Conservation (phyloP, 2,113 vertebrate genomes). For the Clarias gariepinus region DNA sequence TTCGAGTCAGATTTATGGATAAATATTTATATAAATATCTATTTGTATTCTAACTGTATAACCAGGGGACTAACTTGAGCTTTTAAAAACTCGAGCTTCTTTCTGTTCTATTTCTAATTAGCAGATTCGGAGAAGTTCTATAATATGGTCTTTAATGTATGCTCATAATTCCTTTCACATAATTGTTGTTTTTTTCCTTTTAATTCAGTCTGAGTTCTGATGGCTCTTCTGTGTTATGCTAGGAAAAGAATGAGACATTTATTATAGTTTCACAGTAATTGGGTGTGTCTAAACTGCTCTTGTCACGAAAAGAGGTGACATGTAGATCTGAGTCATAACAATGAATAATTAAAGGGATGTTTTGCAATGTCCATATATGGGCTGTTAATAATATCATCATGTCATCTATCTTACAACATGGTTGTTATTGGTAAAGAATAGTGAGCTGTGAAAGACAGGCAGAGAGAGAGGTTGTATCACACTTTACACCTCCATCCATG, state of each 20-base stretch:
- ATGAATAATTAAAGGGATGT: slow-evolving; percentile 13
- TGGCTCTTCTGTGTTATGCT: not conserved
- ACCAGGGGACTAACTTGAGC: not conserved
- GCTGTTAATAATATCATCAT: no score
- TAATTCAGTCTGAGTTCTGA: not conserved
- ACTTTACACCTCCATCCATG: slow-evolving; percentile 2
- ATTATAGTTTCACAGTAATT: not conserved
- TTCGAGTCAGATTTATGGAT: not conserved
- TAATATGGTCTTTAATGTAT: not conserved
- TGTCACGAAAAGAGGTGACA: not conserved
- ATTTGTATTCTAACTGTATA: not conserved
- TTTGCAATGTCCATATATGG: not conserved
- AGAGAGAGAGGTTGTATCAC: not conserved
- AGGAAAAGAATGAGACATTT: not conserved
- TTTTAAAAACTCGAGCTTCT: no score
- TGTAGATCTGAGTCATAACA: not conserved
- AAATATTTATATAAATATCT: not conserved
- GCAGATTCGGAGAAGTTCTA: not conserved
- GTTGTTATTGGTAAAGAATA: not conserved
- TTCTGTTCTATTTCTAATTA: not conserved
- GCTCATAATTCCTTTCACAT: not conserved
- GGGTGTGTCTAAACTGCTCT: not conserved
- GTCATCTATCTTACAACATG: not conserved
- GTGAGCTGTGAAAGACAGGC: not conserved
- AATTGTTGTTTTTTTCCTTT: not conserved